These are phyloP conservation scores for Eospalax fontanierii DNA, from an alignment of 2,797 vertebrate species.

Conservation along the genomic window DNA sequence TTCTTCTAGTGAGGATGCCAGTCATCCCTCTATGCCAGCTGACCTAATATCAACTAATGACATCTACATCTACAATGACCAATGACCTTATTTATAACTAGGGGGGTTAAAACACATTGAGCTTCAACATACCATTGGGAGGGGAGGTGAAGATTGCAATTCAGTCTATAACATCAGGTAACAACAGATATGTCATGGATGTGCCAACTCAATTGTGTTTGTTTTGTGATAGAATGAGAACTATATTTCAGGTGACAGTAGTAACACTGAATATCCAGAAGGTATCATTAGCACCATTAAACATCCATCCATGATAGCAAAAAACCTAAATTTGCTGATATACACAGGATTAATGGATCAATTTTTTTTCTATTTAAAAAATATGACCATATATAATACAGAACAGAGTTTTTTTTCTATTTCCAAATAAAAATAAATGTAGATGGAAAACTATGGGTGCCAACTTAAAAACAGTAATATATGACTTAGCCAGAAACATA, in stretches of 20 bases:
- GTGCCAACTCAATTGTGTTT: background rate
- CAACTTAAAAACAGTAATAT: background rate
- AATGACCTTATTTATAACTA: background rate
- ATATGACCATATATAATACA: background rate
- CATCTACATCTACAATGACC: background rate
- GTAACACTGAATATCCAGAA: background rate
- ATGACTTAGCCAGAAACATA: background rate
- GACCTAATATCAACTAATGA: background rate
- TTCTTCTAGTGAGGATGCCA: background rate
- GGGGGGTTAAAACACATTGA: background rate
- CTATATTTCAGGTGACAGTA: slow-evolving; percentile 16
- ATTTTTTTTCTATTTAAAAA: slow-evolving; percentile 9
- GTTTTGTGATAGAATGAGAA: background rate
- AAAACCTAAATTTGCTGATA: background rate
- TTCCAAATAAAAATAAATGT: slow-evolving; percentile 60
- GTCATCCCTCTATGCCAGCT: background rate
- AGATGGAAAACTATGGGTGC: background rate
- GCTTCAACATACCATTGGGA: background rate
- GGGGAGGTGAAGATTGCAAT: background rate
- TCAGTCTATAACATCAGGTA: background rate
- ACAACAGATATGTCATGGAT: background rate
- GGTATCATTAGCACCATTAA: background rate
- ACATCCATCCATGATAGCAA: background rate
- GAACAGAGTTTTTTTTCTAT: background rate
- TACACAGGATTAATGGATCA: background rate